Evolutionary conservation across 64 coral and sea anemone genomes (phyloP), one percentile per base, ranked within the genome.

Genomic region (Pocillopora verrucosa): DNA sequence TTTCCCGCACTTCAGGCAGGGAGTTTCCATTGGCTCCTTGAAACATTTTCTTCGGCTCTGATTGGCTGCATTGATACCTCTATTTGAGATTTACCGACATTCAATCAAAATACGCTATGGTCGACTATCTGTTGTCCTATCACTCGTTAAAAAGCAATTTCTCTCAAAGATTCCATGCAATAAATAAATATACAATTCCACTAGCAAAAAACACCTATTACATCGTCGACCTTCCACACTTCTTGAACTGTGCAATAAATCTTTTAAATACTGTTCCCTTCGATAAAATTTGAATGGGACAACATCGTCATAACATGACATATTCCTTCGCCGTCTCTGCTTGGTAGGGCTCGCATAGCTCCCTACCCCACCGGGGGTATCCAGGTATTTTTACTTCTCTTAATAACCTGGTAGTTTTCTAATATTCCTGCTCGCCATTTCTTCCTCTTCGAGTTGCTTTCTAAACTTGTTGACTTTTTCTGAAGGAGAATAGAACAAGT

Each of bases 401-500:
- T 89, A 96, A 91, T 96, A 96, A 69, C 95, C 95, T 22, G 96
- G 96, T 5, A 98, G 64, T 72, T 94, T 95, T 16, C 93, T 89
- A 64, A 98, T 94, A 62, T 98, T 98, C 74, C 74, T 69, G 64
- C 96, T 98, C 37, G 96, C 96, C 63, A 94, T 75, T 74, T 98
- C 96, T 38, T 98, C 96, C 83, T 98, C 93, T 83, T 98, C 96
- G 25, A 98, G 59, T 24, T 92, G 93, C 56, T 92, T 95, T 61
- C 91, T 92, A 65, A 98, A 98, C 56, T 87, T 86, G 76, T 89
- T 89, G 17, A 98, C 96, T 91, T 94, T 94, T 73, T 98, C 96
- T 98, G 73, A 7, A n/a, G 77, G 14, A 34, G 63, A 6, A 89
- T 9, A 82, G 57, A 34, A 65, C 19, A 7, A 30, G 20, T 30